A percentile compares a stretch with the other conserved stretches of the same genome.
phyloP scores from a whole-genome alignment of 2,888 invertebrate species.

The Sinotaia quadrata region DNA sequence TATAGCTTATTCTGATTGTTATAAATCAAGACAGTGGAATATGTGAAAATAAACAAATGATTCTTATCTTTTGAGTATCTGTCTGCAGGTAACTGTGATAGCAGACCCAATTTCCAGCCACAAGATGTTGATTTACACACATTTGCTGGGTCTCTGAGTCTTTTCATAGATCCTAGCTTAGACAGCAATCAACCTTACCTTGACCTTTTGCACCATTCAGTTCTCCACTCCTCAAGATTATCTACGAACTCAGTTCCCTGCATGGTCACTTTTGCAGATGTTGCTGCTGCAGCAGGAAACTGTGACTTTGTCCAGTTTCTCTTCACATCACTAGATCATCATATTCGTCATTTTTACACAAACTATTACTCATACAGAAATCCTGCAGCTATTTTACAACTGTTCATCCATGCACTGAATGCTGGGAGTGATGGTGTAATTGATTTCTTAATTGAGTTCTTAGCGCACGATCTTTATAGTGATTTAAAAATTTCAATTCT shows the following conservation, averaged over 20 bases:
- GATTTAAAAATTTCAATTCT: not conserved
- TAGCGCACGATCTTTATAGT: not conserved
- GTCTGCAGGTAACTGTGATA: constrained; percentile 3
- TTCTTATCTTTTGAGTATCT: not conserved
- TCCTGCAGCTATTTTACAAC: not conserved
- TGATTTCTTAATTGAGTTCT: not conserved
- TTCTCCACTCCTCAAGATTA: not conserved
- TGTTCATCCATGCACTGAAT: constrained; percentile 17
- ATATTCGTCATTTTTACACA: not conserved
- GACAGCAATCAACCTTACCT: constrained; percentile 10
- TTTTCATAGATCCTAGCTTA: not conserved
- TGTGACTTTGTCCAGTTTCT: not conserved
- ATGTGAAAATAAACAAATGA: no score
- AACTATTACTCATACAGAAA: not conserved
- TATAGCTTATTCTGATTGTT: no score
- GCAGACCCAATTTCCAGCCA: not conserved
- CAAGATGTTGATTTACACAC: constrained; percentile 4
- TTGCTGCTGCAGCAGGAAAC: constrained; percentile 13
- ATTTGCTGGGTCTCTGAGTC: not conserved
- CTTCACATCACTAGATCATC: constrained; percentile 5
- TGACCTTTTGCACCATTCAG: constrained; percentile 8
- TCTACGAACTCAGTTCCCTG: not conserved
- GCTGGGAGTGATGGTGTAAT: not conserved
- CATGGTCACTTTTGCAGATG: constrained; percentile 19
- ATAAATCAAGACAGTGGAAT: no score